Evolutionary conservation across 2,113 vertebrate genomes (phyloP).

Genomic region (Raja brachyura): DNA sequence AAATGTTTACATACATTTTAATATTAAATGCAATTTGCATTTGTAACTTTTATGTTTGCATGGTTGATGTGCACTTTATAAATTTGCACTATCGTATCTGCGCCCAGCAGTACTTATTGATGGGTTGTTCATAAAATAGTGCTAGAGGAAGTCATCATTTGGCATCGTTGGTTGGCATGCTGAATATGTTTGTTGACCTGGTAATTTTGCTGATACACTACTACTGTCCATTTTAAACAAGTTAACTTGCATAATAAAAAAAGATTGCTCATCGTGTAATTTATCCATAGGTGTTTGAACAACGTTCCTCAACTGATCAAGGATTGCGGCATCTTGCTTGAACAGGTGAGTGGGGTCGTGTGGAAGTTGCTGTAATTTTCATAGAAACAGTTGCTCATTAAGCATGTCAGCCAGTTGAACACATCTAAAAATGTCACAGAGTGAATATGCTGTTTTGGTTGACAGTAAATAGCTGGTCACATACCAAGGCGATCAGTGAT

Average conservation of each 20-base stretch:
- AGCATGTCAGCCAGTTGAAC: too few relatives aligned
- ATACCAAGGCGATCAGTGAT: slow-evolving; percentile 10
- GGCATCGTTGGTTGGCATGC: slow-evolving; percentile 33
- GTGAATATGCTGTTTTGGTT: neutral
- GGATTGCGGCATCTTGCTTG: neutral
- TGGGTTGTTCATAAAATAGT: slow-evolving; percentile 10
- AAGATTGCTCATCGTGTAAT: neutral
- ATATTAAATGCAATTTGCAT: neutral
- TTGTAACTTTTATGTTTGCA: neutral
- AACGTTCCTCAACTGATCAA: neutral
- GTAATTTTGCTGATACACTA: slow-evolving; percentile 17
- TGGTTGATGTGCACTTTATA: neutral
- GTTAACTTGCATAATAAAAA: neutral
- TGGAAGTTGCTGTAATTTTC: neutral
- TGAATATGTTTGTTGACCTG: slow-evolving; percentile 19
- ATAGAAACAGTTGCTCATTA: neutral
- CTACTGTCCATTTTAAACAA: neutral
- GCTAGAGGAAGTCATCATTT: neutral
- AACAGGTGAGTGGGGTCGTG: neutral
- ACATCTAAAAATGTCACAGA: neutral
- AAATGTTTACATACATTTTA: neutral
- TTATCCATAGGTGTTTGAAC: neutral
- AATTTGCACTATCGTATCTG: neutral
- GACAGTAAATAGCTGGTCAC: neutral
- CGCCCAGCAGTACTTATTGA: neutral